Evolutionary conservation across 2,888 invertebrate species (phyloP).

Genomic region (Dromius quadrimaculatus): DNA sequence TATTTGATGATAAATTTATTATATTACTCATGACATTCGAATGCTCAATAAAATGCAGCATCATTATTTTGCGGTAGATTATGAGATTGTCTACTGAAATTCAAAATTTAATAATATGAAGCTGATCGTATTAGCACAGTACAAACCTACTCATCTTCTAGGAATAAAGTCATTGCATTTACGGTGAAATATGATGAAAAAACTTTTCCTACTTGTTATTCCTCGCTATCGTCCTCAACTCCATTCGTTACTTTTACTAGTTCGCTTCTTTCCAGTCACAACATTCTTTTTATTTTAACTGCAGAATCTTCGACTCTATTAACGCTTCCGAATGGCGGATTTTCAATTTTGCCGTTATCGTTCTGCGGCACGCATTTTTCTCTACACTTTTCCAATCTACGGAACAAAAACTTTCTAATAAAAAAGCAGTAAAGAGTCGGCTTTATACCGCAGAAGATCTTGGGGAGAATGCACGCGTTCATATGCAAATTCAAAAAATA

Average conservation of each 20-base stretch:
- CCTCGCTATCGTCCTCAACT: no score
- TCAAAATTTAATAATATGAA: no score
- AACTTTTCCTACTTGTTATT: slow-evolving; percentile 61
- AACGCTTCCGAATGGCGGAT: slow-evolving; percentile 64
- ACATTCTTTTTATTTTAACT: slow-evolving; percentile 19
- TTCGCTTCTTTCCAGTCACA: not conserved
- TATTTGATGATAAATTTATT: no score
- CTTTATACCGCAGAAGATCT: not conserved
- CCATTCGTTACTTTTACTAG: no score
- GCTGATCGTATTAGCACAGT: no score
- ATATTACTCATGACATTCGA: no score
- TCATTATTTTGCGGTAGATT: no score
- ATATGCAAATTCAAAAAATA: slow-evolving; percentile 1
- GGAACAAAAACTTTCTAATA: slow-evolving; percentile 42
- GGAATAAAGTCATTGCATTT: no score
- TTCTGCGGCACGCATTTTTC: slow-evolving; percentile 63
- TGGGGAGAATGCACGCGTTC: no score
- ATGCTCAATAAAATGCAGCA: no score
- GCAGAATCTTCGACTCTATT: slow-evolving; percentile 59
- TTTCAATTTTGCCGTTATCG: slow-evolving; percentile 66
- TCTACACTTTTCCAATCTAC: slow-evolving; percentile 59
- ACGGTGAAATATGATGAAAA: slow-evolving; percentile 61
- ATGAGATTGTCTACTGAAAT: no score
- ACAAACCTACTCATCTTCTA: no score
- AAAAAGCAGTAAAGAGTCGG: slow-evolving; percentile 18